Conservation (phyloP, 2,113 vertebrate genomes). For the Ciconia maguari region DNA sequence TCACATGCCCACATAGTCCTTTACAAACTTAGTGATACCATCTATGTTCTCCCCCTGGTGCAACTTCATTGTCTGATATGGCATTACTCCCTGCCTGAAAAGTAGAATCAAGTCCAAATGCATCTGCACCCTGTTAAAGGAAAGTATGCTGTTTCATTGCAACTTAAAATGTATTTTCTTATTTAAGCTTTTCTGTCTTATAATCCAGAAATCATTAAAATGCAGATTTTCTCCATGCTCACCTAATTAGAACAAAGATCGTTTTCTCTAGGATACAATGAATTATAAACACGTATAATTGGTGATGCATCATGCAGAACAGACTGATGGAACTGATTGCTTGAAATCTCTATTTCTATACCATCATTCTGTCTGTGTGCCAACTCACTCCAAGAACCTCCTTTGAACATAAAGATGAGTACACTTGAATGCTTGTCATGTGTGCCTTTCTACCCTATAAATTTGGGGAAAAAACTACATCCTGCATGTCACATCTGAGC, state of each 20-base stretch:
- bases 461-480: not conserved
- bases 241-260: not conserved
- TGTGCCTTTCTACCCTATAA: not conserved
- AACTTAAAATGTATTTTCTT: not conserved
- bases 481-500: not conserved
- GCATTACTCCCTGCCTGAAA: not conserved
- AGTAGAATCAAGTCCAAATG: not conserved
- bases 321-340: not conserved
- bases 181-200: not conserved
- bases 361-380: not conserved
- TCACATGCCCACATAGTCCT: not conserved
- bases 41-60: not conserved
- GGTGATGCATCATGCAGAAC: not conserved
- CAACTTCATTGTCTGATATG: not conserved
- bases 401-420: not conserved
- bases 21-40: not conserved
- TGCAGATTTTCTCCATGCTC: not conserved
- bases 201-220: slow-evolving; percentile 1
- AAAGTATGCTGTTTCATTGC: not conserved
- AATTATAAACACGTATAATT: not conserved
- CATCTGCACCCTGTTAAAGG: not conserved
- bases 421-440: not conserved
- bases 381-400: not conserved
- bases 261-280: not conserved
- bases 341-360: not conserved